These are phyloP conservation scores for Eidolon helvum DNA, from an alignment of 2,113 vertebrate genomes.

Conservation along the genomic window DNA sequence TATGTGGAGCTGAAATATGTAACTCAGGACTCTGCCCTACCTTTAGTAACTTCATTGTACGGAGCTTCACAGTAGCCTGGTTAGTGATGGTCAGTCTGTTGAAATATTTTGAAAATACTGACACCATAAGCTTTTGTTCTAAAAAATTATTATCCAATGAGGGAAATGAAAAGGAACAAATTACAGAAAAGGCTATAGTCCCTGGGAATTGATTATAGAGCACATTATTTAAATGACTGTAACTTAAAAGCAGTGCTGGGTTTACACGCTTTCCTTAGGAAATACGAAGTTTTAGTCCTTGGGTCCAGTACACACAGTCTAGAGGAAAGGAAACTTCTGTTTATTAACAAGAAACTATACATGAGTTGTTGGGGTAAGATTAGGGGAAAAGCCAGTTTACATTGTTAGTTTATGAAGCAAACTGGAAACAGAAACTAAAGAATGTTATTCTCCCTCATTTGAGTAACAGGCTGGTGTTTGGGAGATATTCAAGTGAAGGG, in stretches of 20 bases:
- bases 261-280: background rate
- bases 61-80: background rate
- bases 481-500: background rate
- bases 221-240: background rate
- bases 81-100: background rate
- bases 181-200: background rate
- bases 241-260: background rate
- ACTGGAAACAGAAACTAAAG: conserved; percentile 27
- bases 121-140: background rate
- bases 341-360: background rate
- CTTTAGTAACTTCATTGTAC: no score
- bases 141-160: background rate
- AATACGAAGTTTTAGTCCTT: background rate
- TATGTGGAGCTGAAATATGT: background rate
- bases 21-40: background rate
- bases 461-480: background rate
- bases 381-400: background rate
- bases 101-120: background rate
- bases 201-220: background rate
- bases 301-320: background rate
- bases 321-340: background rate
- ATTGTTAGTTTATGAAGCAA: background rate
- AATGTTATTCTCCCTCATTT: background rate
- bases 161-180: background rate
- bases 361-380: background rate